Evolutionary conservation across 1,140 invertebrate genomes (phyloP), one percentile per base, ranked within the genome.

Genomic region (Lordiphosa stackelbergi): DNA sequence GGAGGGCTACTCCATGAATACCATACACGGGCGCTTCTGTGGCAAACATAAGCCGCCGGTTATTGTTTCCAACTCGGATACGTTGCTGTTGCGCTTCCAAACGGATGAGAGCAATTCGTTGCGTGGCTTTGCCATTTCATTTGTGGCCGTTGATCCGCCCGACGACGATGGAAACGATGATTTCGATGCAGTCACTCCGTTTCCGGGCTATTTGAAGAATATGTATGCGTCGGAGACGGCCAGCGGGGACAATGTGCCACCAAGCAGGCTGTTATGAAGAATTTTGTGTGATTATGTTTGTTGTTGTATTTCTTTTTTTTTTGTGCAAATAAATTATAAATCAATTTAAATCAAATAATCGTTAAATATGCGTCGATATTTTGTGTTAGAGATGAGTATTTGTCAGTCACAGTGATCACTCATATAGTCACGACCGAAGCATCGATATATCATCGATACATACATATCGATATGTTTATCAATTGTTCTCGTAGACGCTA

Each of bases 81-180:
- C 94, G 1, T 87, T 98, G 0, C 87, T 98, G 12, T 90, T 99
- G 6, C 91, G 95, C 54, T 98, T 99, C 89, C 91, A 93, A 43
- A 94, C 95, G 0, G 97, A 99, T 81, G 96, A 97, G 79, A 94
- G 95, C 0, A 93, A 97, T 49, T 93, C 95, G 5, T 93, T 93
- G 85, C 97, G 97, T 89, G 97, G 97, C 2, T 99, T 99, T 78
- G 94, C 95, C 3, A 94, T 96, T 0, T 92, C 94, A 0, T 97
- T 96, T 75, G 90, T 93, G 46, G 93, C 94, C 0, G 90, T 95
- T 0, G 93, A 94, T 59, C 90, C 89, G 0, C 86, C 83, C 0
- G 86, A 79, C 6, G 73, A 84, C 5, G 64, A 81, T n/a, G 65
- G 41, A 2, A 71, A 65, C 5, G 85, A 87, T 12, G 79, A 85